These are phyloP conservation scores for Tetragnatha versicolor DNA, from an alignment of 1,140 invertebrate genomes.

Conservation along the genomic window DNA sequence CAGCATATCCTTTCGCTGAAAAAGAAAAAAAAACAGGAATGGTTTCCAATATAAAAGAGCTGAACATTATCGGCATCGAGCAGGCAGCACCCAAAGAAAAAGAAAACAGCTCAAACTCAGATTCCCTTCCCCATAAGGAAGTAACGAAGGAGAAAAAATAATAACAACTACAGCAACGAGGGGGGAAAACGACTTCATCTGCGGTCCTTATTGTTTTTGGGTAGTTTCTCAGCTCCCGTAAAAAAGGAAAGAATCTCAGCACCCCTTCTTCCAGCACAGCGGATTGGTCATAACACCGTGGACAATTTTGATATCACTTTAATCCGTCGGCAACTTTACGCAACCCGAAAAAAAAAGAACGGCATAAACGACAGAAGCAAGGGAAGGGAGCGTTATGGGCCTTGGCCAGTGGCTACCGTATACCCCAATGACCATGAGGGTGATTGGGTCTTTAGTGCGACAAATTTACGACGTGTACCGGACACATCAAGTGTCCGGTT, in stretches of 20 bases:
- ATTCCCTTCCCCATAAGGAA: too few relatives aligned
- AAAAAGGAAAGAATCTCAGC: too few relatives aligned
- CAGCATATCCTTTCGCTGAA: too few relatives aligned
- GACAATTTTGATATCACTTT: conserved; percentile 39
- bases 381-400: not conserved
- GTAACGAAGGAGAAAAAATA: conserved; percentile 7
- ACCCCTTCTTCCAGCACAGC: not conserved
- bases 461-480: conserved; percentile 37
- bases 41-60: not conserved
- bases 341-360: not conserved
- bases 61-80: not conserved
- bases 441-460: conserved; percentile 28
- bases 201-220: conserved; percentile 27
- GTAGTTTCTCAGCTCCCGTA: conserved; percentile 19
- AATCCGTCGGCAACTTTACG: conserved; percentile 32
- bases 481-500: conserved; percentile 5
- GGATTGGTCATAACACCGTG: conserved; percentile 15
- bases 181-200: conserved; percentile 17
- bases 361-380: not conserved
- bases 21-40: too few relatives aligned
- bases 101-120: conserved; percentile 15
- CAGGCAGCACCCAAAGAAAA: conserved; percentile 21
- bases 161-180: not conserved
- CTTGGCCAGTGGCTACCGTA: conserved; percentile 11
- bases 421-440: not conserved